phyloP scores from a whole-genome alignment of 2,113 vertebrate genomes.

The Hystrix cristata region DNA sequence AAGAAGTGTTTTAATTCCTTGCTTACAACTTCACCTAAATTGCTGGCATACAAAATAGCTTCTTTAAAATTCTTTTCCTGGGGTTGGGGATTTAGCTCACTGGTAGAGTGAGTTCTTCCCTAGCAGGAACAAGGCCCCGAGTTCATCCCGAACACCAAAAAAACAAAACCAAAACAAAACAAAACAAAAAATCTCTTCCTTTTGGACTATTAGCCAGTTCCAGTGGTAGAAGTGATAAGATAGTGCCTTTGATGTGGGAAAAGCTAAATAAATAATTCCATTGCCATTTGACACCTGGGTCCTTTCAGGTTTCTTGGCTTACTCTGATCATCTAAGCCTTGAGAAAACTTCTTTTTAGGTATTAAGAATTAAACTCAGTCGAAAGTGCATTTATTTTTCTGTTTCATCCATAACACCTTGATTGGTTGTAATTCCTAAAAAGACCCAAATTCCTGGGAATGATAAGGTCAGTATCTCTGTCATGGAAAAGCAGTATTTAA shows the following conservation, averaged over 20 bases:
- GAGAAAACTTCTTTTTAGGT: background rate
- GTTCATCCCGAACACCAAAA: no score
- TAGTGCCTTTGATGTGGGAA: background rate
- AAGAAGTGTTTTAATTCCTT: background rate
- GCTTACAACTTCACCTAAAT: slow-evolving; percentile 59
- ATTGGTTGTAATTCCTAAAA: slow-evolving; percentile 50
- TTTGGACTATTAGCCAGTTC: background rate
- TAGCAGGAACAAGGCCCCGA: no score
- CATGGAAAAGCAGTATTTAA: background rate
- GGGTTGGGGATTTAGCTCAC: background rate
- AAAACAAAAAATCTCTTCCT: background rate
- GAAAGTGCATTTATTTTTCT: background rate
- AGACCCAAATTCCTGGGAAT: background rate
- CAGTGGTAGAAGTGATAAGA: background rate
- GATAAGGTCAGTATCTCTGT: background rate
- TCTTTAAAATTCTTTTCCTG: slow-evolving; percentile 15
- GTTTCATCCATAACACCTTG: background rate
- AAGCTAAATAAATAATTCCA: background rate
- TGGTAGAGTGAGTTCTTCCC: background rate
- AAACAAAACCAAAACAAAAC: no score
- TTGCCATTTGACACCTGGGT: background rate
- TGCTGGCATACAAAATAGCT: background rate
- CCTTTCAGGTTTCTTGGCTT: background rate
- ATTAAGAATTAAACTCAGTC: background rate
- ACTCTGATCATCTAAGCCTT: background rate